Evolutionary conservation across 1,140 invertebrate species (phyloP).

Genomic region (Drosophila ercepeae): DNA sequence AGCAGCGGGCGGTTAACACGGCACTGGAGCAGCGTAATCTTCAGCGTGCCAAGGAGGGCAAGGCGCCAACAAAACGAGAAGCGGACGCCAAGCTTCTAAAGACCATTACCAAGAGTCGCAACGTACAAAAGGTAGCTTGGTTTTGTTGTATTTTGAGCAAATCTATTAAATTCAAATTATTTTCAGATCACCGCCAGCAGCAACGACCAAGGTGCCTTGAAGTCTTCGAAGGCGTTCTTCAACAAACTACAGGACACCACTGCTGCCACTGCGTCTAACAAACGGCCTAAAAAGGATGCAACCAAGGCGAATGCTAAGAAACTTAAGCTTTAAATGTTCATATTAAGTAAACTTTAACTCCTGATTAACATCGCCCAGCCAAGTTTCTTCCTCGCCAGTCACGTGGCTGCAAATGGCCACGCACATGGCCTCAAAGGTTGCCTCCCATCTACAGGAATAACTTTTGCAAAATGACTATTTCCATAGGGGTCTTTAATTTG

Average conservation of each 20-base stretch:
- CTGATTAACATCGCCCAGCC: constrained; percentile 49
- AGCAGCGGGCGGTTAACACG: constrained; percentile 87
- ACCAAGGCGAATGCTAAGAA: constrained; percentile 64
- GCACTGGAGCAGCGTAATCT: constrained; percentile 85
- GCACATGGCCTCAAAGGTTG: constrained; percentile 3
- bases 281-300: constrained; percentile 58
- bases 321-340: constrained; percentile 64
- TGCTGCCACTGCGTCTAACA: constrained; percentile 25
- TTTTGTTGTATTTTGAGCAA: background rate
- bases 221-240: constrained; percentile 93
- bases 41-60: constrained; percentile 84
- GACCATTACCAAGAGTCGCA: constrained; percentile 87
- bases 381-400: constrained; percentile 37
- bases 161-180: constrained; percentile 3
- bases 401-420: constrained; percentile 53
- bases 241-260: constrained; percentile 90
- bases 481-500: constrained; percentile 42
- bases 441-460: constrained; percentile 10
- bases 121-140: constrained; percentile 85
- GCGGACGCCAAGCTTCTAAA: constrained; percentile 85
- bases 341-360: constrained; percentile 38
- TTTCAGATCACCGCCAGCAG: constrained; percentile 83
- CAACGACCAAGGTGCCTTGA: constrained; percentile 85
- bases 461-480: constrained; percentile 4
- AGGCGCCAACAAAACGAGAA: constrained; percentile 86